Evolutionary conservation across 2,888 invertebrate genomes (phyloP).

Genomic region (Thysanoteuthis rhombus): DNA sequence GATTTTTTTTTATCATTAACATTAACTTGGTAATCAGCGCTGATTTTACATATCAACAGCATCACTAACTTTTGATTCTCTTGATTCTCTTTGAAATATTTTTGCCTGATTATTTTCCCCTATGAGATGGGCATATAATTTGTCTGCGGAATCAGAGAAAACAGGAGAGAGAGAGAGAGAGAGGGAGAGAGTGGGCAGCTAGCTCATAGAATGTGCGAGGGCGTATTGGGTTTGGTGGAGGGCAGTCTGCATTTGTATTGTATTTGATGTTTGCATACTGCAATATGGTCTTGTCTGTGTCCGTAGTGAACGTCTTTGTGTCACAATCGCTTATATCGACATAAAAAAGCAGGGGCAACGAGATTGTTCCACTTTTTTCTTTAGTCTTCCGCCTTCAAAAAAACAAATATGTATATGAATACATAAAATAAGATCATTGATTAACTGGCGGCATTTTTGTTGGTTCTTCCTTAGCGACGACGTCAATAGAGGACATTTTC

Average conservation of each 20-base stretch:
- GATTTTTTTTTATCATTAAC: background rate
- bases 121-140: background rate
- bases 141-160: background rate
- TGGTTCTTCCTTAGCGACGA: background rate
- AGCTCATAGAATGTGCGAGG: background rate
- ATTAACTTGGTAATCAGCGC: background rate
- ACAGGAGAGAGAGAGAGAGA: background rate
- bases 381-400: background rate
- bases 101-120: background rate
- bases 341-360: background rate
- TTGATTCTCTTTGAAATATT: background rate
- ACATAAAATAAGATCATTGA: background rate
- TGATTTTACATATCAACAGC: background rate
- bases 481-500: conserved; percentile 12
- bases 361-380: background rate
- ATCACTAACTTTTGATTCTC: background rate
- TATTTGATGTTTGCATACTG: background rate
- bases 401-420: background rate
- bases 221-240: background rate
- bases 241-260: background rate
- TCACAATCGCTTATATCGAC: conserved; percentile 12
- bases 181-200: background rate
- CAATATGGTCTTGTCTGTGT: background rate
- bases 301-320: background rate
- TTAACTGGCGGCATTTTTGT: background rate